Percentiles rank a stretch among this genome's conserved stretches.
Evolutionary conservation across 2,113 vertebrate genomes (phyloP).

Genomic region (Ariopsis seemanni): DNA sequence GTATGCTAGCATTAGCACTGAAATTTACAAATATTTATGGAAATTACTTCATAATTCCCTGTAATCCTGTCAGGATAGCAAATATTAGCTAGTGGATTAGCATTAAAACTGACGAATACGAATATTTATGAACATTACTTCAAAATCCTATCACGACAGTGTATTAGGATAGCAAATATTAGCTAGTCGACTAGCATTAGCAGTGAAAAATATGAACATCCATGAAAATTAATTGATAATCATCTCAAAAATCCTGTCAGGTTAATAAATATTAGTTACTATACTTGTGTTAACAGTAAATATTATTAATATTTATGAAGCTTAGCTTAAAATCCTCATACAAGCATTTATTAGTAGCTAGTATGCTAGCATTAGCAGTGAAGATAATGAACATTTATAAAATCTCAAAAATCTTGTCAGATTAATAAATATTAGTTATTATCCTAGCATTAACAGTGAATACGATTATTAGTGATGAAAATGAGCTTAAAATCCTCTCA

Average conservation of each 20-base stretch:
- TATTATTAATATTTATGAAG: background rate
- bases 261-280: background rate
- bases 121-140: background rate
- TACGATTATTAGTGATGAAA: background rate
- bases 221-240: background rate
- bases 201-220: background rate
- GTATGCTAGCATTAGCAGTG: background rate
- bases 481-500: background rate
- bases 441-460: background rate
- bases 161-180: background rate
- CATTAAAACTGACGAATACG: background rate
- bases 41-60: background rate
- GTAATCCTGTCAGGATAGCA: background rate
- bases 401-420: background rate
- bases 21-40: no score
- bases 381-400: background rate
- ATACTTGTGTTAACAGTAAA: background rate
- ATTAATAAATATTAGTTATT: background rate
- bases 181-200: background rate
- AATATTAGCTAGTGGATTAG: background rate
- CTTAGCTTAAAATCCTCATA: background rate
- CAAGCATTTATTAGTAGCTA: no score
- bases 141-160: background rate
- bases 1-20: background rate
- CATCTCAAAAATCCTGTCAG: background rate